These are phyloP conservation scores for Macroglossus sobrinus DNA, from an alignment of 2,113 vertebrate species.

Conservation along the genomic window DNA sequence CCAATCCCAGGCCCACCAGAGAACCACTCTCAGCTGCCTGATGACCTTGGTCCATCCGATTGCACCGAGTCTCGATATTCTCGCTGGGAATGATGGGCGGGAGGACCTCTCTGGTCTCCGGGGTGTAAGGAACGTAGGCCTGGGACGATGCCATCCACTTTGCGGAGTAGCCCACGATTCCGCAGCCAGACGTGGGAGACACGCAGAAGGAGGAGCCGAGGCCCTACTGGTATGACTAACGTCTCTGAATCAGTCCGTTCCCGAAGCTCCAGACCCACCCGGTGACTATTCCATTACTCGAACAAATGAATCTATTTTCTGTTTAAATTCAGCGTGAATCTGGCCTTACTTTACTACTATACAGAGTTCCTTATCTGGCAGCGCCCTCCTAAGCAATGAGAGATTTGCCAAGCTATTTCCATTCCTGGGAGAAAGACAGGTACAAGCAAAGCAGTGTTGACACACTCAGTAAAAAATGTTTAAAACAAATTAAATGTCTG, in stretches of 20 bases:
- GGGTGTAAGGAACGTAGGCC: neutral
- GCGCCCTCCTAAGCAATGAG: neutral
- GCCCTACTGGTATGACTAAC: neutral
- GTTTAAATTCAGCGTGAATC: neutral
- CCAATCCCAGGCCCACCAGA: neutral
- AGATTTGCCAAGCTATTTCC: neutral
- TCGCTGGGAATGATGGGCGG: neutral
- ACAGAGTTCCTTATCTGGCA: neutral
- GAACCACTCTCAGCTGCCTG: neutral
- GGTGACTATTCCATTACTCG: neutral
- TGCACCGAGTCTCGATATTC: neutral
- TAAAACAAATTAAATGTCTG: neutral
- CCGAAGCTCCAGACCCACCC: neutral
- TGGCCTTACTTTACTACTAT: neutral
- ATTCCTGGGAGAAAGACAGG: neutral
- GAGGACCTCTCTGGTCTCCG: neutral
- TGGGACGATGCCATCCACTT: neutral
- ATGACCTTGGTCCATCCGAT: neutral
- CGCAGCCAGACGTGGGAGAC: neutral
- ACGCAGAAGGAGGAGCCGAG: fast-evolving
- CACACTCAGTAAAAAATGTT: neutral
- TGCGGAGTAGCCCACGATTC: fast-evolving
- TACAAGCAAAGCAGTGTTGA: neutral
- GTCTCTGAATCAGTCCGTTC: neutral
- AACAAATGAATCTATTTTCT: neutral